Evolutionary conservation across 2,113 vertebrate genomes (phyloP).

Genomic region (Camelus bactrianus): DNA sequence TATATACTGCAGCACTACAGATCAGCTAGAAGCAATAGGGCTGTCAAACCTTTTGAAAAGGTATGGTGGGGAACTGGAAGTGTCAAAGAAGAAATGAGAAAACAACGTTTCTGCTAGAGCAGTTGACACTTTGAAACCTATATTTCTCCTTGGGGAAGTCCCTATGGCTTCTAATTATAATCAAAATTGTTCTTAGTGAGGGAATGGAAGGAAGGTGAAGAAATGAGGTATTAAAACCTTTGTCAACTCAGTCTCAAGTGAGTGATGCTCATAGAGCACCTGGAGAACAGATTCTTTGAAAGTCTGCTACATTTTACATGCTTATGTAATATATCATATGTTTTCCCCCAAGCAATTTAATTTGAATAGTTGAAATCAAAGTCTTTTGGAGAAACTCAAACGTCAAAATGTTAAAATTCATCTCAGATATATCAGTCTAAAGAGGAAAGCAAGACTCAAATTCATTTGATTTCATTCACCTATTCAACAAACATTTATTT

Average conservation of each 20-base stretch:
- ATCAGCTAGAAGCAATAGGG: slow-evolving; percentile 41
- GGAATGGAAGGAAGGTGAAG: neutral
- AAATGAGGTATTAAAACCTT: slow-evolving; percentile 43
- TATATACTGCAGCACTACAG: neutral
- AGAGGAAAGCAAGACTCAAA: neutral
- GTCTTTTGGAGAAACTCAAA: slow-evolving; percentile 1
- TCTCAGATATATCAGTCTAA: neutral
- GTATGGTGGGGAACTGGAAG: neutral
- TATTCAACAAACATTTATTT: slow-evolving; percentile 52
- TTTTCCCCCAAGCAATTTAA: slow-evolving; percentile 54
- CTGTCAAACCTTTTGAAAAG: slow-evolving; percentile 50
- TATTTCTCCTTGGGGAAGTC: slow-evolving; percentile 53
- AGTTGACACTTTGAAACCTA: slow-evolving; percentile 59
- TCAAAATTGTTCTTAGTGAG: slow-evolving; percentile 46
- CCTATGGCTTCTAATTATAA: neutral
- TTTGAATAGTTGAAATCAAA: slow-evolving; percentile 57
- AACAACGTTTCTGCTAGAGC: slow-evolving; percentile 42
- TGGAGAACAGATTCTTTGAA: slow-evolving; percentile 16
- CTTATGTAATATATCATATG: slow-evolving; percentile 18
- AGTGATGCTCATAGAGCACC: neutral
- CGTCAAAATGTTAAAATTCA: slow-evolving; percentile 60
- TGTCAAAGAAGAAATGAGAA: slow-evolving; percentile 48
- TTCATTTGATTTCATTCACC: slow-evolving; percentile 44
- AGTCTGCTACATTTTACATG: slow-evolving; percentile 1
- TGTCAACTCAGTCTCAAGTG: slow-evolving; percentile 1